Base-by-base conservation (phyloP, 2,113 vertebrate species). In the Anguilla rostrata region DNA sequence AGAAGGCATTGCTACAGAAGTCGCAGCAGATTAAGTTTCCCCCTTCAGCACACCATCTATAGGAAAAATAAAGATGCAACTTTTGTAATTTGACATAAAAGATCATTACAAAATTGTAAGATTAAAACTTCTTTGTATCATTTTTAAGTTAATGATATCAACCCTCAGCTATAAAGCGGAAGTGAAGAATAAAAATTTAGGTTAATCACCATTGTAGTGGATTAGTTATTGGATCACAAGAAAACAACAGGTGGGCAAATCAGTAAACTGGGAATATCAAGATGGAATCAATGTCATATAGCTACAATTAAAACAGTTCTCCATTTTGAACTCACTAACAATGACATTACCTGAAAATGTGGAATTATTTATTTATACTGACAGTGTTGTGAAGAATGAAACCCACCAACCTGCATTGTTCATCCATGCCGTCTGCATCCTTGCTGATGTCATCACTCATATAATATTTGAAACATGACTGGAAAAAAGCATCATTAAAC, bases 11-110 rank as follows among this genome's bases (percentile, higher is more conserved):
- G 91, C 98, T 98, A 92, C 98, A 99, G 92, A 96, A 99, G 93
- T 99, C 98, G 66, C 98, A 99, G 91, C 98, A 99, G 92, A 99
- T 99, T 87, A 99, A 87, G 92, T 99, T 99, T 87, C 98, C 98
- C 90, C 98, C 98, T 96, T 99, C 98, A 91, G 98, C 98, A 93
- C 98, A 99, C 98, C 98, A 99, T 90, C 98, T 99, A 94, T 83
- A 95, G 85, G 0, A 26, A 84, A 86, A 84, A 79, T 75, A 90
- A 12, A 2, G 88, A 0, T 82, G 29, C 14, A 20, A 12, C 11
- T 75, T n/a, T 75, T 29, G n/a, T 75, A 34, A 75, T 9, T n/a
- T 75, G 71, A 11, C 0, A 34, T n/a, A 9, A 34, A n/a, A 75
- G 26, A 26, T 66, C 18, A 66, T 11, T 22, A 9, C 60, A 66